A percentile compares a stretch with the other conserved stretches of the same genome.
Conservation (phyloP, 2,113 vertebrate genomes). For the Meriones unguiculatus region DNA sequence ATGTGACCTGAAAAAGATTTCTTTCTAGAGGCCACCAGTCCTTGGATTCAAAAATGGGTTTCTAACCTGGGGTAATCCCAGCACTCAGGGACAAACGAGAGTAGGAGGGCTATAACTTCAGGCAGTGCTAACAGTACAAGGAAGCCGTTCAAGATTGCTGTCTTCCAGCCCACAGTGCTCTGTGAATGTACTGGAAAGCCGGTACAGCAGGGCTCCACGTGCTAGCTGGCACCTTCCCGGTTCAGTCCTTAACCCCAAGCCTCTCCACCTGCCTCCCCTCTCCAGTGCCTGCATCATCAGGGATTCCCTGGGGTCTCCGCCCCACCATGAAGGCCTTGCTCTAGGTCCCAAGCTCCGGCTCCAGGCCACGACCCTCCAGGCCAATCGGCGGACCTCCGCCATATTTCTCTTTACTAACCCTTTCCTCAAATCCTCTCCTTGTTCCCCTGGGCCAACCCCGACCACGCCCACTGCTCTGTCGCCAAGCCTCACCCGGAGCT, state of each 20-base stretch:
- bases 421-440: background rate
- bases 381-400: background rate
- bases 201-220: rapidly evolving
- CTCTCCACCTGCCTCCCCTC: background rate
- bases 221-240: background rate
- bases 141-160: background rate
- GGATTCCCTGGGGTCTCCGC: background rate
- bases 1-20: background rate
- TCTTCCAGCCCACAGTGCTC: background rate
- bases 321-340: too few species aligned
- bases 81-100: background rate
- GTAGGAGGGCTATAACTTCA: background rate
- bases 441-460: too few species aligned
- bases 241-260: background rate
- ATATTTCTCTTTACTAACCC: background rate
- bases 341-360: background rate
- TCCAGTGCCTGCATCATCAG: too few species aligned
- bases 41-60: background rate
- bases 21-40: background rate
- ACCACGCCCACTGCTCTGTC: background rate
- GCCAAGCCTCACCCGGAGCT: too few species aligned
- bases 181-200: background rate
- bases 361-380: background rate
- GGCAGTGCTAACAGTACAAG: background rate
- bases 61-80: background rate